Base-by-base conservation (phyloP, 2,797 vertebrate genomes). In the Poecilia wingei region DNA sequence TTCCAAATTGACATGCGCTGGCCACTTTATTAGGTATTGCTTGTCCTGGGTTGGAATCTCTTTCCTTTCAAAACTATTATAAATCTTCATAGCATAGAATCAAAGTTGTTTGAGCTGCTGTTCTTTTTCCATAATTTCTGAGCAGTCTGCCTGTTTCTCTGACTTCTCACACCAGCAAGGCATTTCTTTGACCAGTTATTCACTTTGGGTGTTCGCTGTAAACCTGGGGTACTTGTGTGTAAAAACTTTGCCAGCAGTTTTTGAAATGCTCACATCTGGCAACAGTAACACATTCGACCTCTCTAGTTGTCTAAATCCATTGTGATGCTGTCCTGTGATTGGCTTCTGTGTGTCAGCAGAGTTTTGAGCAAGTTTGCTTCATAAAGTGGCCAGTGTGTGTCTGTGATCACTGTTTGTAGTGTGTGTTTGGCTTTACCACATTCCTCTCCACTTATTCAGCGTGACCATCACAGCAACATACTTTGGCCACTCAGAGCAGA, bases 401-500 rank as follows among this genome's bases (percentile, higher is more conserved):
- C 13, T 57, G 53, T 13, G n/a, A 10, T 57, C 53, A 28, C 53
- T 36, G 61, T 66, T 31, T 9, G 33, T 64, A 20, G 16, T 39
- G 20, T 39, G 33, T 41, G 33, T 22, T 22, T 68, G 64, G 8
- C 20, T 39, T 68, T 10, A 39, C 9, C 8, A 25, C 36, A 68
- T 68, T 41, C 64, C 59, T 64, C 61, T 66, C 36, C 61, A 22
- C 33, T 66, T 22, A 18, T 22, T 36, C 61, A 66, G 33, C 0
- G 33, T 66, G 61, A 66, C 61, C 0, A 96, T 98, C 82, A 98
- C 97, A 69, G 96, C 97, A 0, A 94, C 95, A 0, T 99, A 98
- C 92, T 97, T 98, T 16, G 97, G 97, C 77, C 98, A 98, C 36
- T 95, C 96, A 6, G 98, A 99, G 89, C 97, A 98, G 89, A 96